Evolutionary conservation across 1,140 invertebrate species (phyloP).

Genomic region (Stegodyphus dumicola): DNA sequence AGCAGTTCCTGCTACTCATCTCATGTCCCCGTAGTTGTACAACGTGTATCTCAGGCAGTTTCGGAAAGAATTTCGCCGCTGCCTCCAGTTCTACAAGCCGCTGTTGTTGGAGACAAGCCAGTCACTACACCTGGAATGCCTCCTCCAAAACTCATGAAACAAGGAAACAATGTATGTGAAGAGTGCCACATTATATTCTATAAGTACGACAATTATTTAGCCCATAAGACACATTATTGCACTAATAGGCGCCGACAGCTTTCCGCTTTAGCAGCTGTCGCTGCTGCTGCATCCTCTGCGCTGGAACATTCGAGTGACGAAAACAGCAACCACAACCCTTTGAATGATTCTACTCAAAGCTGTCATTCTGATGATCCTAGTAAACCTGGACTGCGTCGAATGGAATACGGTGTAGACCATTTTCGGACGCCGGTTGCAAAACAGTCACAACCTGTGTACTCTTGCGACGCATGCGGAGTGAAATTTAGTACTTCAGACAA

Average conservation of each 20-base stretch:
- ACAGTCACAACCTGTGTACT: conserved; percentile 69
- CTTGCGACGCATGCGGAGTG: conserved; percentile 92
- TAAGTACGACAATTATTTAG: conserved; percentile 92
- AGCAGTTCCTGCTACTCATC: background rate
- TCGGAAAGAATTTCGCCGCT: conserved; percentile 8
- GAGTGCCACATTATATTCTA: conserved; percentile 98
- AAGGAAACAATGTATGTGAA: conserved; percentile 88
- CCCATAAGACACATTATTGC: conserved; percentile 95
- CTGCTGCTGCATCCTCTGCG: background rate
- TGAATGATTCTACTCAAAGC: conserved; percentile 1
- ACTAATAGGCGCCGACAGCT: conserved; percentile 74
- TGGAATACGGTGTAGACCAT: background rate
- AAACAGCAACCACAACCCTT: conserved; percentile 23
- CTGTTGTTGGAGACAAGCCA: background rate
- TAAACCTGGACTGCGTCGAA: background rate
- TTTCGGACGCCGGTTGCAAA: conserved; percentile 1
- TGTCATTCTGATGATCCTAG: background rate
- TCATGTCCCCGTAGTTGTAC: background rate
- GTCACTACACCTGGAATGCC: conserved; percentile 43
- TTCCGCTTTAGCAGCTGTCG: conserved; percentile 26
- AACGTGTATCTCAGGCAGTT: background rate
- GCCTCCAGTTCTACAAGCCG: conserved; percentile 8
- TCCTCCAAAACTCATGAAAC: conserved; percentile 65
- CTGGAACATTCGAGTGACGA: conserved; percentile 45
- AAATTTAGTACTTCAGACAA: conserved; percentile 95